Evolutionary conservation across 2,797 vertebrate species (phyloP), one percentile per base, ranked within the genome.

Genomic region (Pseudochaenichthys georgianus): DNA sequence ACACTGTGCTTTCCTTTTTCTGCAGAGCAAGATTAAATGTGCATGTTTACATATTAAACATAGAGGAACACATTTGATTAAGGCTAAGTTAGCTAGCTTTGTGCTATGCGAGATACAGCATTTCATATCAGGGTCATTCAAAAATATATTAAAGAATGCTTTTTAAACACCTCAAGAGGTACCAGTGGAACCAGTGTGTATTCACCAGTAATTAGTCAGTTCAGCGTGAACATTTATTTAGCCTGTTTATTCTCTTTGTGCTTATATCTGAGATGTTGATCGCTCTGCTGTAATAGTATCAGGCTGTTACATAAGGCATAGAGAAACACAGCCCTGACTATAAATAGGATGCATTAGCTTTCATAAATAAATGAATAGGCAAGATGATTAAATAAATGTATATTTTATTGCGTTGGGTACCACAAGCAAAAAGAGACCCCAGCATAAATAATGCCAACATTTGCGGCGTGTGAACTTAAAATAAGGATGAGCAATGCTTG

Each of bases 321-420:
- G 51, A 71, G 55, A 64, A 73, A 47, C 64, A 78, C 13, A 66
- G 72, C 19, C 28, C 21, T 58, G 13, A 66, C 46, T 61, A 68
- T 58, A 77, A 77, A 80, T 52, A 64, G 15, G 4, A 4, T 0
- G 13, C 31, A 46, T 59, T 42, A 48, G 52, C 55, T 70, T 58
- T 76, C 59, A 85, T 82, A 54, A 70, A 78, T 80, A 77, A 70
- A 59, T 77, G 48, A 80, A 75, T 21, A 71, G 75, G 46, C 57
- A 28, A 60, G 34, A 73, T 74, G 58, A 87, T 75, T 73, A 68
- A 70, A 19, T 65, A 60, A 23, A 71, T 82, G 19, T 73, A 78
- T 64, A 75, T 84, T 84, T 79, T 16, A 78, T 75, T 47, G 51
- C 0, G 0, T 13, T 2, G 15, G 17, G 23, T 46, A 43, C 13